Percentiles rank a stretch among this genome's conserved stretches.
Conservation (phyloP, 2,888 invertebrate genomes). For the Linhomoeus sp. region DNA sequence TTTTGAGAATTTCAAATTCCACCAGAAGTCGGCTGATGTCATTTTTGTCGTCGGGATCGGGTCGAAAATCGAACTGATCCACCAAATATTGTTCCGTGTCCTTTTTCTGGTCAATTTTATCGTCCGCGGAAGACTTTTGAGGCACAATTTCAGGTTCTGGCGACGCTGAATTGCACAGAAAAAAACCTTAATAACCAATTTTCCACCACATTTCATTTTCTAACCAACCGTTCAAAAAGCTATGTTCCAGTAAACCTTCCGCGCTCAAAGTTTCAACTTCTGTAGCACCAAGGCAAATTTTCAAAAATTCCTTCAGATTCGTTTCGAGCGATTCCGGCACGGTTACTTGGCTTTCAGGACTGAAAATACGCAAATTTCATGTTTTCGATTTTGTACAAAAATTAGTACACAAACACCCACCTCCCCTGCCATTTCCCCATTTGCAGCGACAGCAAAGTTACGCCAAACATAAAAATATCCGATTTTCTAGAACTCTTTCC, state of each 20-base stretch:
- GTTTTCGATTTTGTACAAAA: no score
- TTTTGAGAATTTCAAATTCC: conserved; percentile 39
- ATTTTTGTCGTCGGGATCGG: no score
- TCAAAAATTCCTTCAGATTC: conserved; percentile 50
- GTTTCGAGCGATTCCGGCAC: conserved; percentile 41
- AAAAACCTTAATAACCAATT: no score
- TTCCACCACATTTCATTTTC: no score
- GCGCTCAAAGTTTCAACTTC: no score
- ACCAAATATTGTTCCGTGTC: neutral
- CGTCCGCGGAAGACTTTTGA: no score
- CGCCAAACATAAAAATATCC: conserved; percentile 5
- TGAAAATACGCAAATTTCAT: conserved; percentile 4
- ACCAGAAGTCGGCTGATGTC: neutral
- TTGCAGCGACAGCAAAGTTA: conserved; percentile 46
- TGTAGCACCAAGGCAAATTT: conserved; percentile 22
- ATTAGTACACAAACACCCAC: no score
- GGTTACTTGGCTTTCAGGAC: conserved; percentile 37
- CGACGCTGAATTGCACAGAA: no score
- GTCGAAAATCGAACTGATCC: neutral
- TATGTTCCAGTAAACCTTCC: conserved; percentile 30
- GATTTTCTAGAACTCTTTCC: conserved; percentile 1
- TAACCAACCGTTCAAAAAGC: neutral
- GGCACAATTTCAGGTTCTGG: no score
- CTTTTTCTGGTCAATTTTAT: no score
- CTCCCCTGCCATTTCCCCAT: conserved; percentile 39